These are phyloP conservation scores for Otus sunia DNA, from an alignment of 2,113 vertebrate species.

Conservation along the genomic window DNA sequence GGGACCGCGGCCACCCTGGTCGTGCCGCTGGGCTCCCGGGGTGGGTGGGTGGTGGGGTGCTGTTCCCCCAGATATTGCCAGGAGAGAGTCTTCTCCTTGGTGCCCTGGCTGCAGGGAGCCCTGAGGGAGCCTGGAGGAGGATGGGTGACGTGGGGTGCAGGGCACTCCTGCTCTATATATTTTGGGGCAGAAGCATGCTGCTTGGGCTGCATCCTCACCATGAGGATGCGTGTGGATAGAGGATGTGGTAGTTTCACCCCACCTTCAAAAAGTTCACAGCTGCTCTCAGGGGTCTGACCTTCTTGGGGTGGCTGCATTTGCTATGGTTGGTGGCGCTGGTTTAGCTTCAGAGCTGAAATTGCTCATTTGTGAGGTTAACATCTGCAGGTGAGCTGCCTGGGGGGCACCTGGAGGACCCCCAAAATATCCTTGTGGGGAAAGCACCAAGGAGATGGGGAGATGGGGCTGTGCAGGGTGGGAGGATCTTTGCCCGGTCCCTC, in stretches of 20 bases:
- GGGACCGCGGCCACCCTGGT: background rate
- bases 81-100: background rate
- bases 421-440: background rate
- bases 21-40: background rate
- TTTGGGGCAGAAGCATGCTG: background rate
- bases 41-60: background rate
- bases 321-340: background rate
- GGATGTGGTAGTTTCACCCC: background rate
- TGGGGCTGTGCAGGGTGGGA: accelerated
- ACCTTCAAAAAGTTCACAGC: background rate
- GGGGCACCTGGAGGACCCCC: background rate
- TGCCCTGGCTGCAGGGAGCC: background rate
- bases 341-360: background rate
- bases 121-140: background rate
- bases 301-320: background rate
- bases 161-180: background rate
- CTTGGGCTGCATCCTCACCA: accelerated
- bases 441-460: background rate
- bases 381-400: background rate
- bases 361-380: accelerated
- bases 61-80: background rate
- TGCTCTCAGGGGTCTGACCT: background rate
- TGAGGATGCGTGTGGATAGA: accelerated
- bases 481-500: background rate
- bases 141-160: background rate